Evolutionary conservation across 2,888 invertebrate species (phyloP).

Genomic region (Anaspis maculata): DNA sequence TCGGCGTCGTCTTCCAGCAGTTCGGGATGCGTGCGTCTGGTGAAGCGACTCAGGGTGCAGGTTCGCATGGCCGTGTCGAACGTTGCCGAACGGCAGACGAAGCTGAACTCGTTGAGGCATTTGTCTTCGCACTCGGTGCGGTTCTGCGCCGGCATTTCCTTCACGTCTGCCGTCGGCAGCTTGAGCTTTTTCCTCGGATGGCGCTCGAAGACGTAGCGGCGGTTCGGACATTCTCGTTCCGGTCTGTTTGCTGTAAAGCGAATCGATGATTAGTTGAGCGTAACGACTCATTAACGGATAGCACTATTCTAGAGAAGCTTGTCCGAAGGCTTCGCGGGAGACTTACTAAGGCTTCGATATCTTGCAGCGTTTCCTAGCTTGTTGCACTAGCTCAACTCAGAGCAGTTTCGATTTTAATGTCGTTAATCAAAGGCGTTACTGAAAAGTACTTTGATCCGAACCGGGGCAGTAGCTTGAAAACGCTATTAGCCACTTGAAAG

Average conservation of each 20-base stretch:
- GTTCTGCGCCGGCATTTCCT: conserved; percentile 78
- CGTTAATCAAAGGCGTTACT: too few relatives aligned
- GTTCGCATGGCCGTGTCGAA: conserved; percentile 70
- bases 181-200: conserved; percentile 79
- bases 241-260: conserved; percentile 63
- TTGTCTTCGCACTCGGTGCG: conserved; percentile 85
- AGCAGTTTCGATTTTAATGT: too few relatives aligned
- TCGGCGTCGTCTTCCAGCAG: conserved; percentile 77
- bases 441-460: too few relatives aligned
- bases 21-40: conserved; percentile 78
- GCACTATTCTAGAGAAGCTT: too few relatives aligned
- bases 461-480: too few relatives aligned
- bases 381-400: too few relatives aligned
- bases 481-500: too few relatives aligned
- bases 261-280: background rate
- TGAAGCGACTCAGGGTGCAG: conserved; percentile 74
- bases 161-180: conserved; percentile 69
- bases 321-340: too few relatives aligned
- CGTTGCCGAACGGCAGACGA: conserved; percentile 81
- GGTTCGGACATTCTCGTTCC: conserved; percentile 80
- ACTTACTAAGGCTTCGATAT: too few relatives aligned
- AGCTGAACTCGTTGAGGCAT: conserved; percentile 80
- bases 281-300: too few relatives aligned
- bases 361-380: too few relatives aligned
- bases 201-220: conserved; percentile 81